These are phyloP conservation scores for Acrocephalus kingi DNA, from an alignment of 2,113 vertebrate species.

Conservation along the genomic window DNA sequence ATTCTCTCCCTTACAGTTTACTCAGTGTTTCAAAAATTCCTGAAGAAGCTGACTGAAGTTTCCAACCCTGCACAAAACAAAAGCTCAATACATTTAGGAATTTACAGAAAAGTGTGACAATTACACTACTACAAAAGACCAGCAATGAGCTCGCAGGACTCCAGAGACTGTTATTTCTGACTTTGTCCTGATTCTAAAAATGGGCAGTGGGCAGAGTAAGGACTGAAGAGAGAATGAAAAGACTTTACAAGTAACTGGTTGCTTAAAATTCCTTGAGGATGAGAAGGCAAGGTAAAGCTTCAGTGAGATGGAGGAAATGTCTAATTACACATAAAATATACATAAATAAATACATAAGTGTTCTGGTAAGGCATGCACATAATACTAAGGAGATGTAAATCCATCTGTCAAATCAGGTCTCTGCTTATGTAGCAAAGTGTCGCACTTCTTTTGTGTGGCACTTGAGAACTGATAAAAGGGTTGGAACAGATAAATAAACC, in stretches of 20 bases:
- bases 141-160: neutral
- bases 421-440: neutral
- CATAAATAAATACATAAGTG: neutral
- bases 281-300: neutral
- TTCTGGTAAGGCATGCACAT: neutral
- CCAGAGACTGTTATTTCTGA: neutral
- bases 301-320: neutral
- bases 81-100: neutral
- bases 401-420: neutral
- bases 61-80: neutral
- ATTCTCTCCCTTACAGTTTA: neutral
- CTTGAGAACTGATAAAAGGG: neutral
- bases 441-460: neutral
- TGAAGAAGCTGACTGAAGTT: neutral
- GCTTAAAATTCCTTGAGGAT: neutral
- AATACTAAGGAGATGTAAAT: neutral
- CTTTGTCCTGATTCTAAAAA: neutral
- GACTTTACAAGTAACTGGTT: neutral
- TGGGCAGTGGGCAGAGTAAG: neutral
- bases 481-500: neutral
- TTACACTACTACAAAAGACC: neutral
- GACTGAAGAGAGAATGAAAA: neutral
- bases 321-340: neutral
- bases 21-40: neutral
- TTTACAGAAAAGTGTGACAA: neutral